Base-by-base conservation (phyloP, 2,888 invertebrate genomes). In the Rhogogaster chlorosoma region DNA sequence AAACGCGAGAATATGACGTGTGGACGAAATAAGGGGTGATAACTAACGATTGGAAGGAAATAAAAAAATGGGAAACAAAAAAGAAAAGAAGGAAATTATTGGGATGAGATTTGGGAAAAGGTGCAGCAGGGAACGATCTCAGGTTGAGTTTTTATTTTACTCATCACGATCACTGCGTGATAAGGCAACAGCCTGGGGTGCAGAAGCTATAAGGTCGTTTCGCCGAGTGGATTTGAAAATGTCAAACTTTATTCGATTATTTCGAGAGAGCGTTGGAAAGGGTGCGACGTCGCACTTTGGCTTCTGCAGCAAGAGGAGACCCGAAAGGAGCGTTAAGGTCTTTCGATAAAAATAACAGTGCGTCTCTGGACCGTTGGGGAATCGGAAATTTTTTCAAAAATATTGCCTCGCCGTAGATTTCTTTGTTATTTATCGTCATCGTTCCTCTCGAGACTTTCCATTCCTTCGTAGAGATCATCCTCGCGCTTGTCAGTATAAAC, bases 211-310 rank as follows among this genome's bases (percentile, higher is more conserved):
- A n/a, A 80, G 80, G 61, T 64, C 61, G 80, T 71, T 70, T 71
- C 83, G 45, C 36, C 84, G 67, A 84, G 84, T 80, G 78, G 84
- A 84, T 84, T 84, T 67, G 45, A 49, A 84, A 77, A 67, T 67
- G 78, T 67, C 84, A 77, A 80, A 84, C 84, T 84, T 84, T 64
- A 84, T 78, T 67, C 77, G 77, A 80, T 84, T 84, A 84, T 78
- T 84, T 84, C 61, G 84, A 49, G 57, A 84, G 82, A 61, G 42
- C 32, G 83, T 49, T 36, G 26, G 32, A 67, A 29, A 45, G 70
- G 83, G 67, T 57, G 70, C 29, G 38, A 32, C 22, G 77, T 77
- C 32, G 32, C 45, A 32, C 38, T 77, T 53, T 53, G 49, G 77
- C n/a, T 77, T 53, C 71, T 73, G 71, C 29, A 49, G 18, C 9